Conservation (phyloP, 2,888 invertebrate genomes). For the Acholoe squamosa region DNA sequence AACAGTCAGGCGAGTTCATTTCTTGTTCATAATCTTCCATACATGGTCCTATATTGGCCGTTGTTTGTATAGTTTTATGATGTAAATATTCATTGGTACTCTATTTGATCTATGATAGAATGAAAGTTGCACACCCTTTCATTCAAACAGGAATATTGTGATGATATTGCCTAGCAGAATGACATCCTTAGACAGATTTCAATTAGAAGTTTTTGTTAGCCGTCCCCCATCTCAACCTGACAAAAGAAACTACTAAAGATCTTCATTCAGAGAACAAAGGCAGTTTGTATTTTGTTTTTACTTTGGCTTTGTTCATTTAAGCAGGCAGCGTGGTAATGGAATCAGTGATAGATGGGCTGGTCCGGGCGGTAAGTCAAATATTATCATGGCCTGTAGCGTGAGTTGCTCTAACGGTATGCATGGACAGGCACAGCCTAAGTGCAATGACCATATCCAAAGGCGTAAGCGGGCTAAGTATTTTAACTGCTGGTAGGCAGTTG, state of each 20-base stretch:
- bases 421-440: neutral
- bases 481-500: too few relatives aligned
- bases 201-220: neutral
- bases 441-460: too few relatives aligned
- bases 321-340: neutral
- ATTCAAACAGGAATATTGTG: conserved; percentile 7
- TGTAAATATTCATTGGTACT: neutral
- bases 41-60: neutral
- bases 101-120: neutral
- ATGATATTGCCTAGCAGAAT: too few relatives aligned
- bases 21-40: neutral
- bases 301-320: neutral
- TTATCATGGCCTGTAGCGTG: neutral
- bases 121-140: neutral
- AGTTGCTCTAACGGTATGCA: neutral
- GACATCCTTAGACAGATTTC: neutral
- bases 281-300: neutral
- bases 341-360: conserved; percentile 5
- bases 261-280: too few relatives aligned
- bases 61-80: neutral
- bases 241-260: neutral
- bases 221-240: neutral
- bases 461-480: too few relatives aligned
- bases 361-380: neutral
- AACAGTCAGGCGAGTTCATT: neutral